Percentiles rank a stretch among this genome's conserved stretches.
These are phyloP conservation scores for Oxycera nigricornis DNA, from an alignment of 2,888 invertebrate species.

Conservation along the genomic window DNA sequence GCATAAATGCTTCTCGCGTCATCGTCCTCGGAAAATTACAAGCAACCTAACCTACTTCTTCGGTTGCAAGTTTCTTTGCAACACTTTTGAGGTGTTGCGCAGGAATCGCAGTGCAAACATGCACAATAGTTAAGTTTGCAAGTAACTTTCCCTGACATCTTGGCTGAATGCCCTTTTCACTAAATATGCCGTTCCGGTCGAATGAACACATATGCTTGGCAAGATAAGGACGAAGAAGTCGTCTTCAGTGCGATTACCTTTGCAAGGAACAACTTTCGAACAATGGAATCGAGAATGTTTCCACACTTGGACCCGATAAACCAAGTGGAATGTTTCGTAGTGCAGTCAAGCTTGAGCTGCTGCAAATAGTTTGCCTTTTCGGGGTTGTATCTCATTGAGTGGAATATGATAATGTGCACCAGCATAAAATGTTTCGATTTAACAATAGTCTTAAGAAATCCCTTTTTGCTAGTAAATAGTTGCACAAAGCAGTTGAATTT, in stretches of 20 bases:
- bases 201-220: background rate
- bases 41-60: background rate
- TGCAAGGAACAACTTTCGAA: background rate
- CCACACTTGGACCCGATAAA: no score
- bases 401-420: no score
- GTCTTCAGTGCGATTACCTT: background rate
- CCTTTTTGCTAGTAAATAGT: no score
- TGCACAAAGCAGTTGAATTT: no score
- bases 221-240: background rate
- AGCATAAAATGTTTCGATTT: no score
- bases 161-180: slow-evolving; percentile 19
- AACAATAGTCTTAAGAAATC: no score
- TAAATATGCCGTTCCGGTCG: background rate
- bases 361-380: no score
- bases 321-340: no score
- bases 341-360: no score
- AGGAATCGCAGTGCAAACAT: slow-evolving; percentile 19
- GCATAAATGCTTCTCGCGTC: background rate
- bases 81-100: slow-evolving; percentile 5
- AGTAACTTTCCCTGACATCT: slow-evolving; percentile 17
- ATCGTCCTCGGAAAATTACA: background rate
- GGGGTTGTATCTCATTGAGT: no score
- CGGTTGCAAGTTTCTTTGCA: slow-evolving; percentile 3
- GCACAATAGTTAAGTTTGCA: slow-evolving; percentile 10
- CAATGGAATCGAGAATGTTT: background rate